phyloP scores from a whole-genome alignment of 2,888 invertebrate species.

The Malthinus seriepunctatus region DNA sequence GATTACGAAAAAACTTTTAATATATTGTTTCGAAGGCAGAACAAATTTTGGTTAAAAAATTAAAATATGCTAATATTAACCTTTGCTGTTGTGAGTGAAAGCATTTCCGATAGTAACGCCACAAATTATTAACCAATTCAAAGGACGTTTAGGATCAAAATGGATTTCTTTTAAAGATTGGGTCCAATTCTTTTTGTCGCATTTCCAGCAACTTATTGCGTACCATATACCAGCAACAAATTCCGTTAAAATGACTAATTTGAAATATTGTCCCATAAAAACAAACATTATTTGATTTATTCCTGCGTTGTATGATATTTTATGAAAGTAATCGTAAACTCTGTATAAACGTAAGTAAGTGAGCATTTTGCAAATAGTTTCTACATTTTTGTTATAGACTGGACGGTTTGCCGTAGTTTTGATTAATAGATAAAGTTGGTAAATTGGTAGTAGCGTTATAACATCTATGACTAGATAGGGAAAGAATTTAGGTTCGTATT shows the following conservation, averaged over 20 bases:
- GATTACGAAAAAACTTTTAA: no score
- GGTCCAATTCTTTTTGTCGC: constrained; percentile 23
- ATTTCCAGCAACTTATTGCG: constrained; percentile 12
- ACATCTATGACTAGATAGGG: constrained; percentile 17
- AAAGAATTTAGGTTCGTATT: constrained; percentile 18
- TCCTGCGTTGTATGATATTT: constrained; percentile 15
- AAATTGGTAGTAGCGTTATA: constrained; percentile 27
- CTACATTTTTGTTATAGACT: constrained; percentile 4
- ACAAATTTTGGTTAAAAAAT: no score
- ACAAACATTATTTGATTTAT: constrained; percentile 18
- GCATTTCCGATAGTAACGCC: constrained; percentile 12
- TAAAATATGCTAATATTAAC: no score
- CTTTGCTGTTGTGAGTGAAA: constrained; percentile 21
- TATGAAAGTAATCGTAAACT: constrained; percentile 17
- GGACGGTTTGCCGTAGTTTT: constrained; percentile 16
- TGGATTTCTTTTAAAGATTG: constrained; percentile 4
- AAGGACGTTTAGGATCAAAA: constrained; percentile 11
- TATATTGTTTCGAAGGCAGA: no score
- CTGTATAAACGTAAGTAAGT: constrained; percentile 12
- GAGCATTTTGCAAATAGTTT: constrained; percentile 2
- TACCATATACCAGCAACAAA: constrained; percentile 27
- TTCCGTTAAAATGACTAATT: constrained; percentile 21
- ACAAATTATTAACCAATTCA: constrained; percentile 24
- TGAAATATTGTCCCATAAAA: constrained; percentile 16
- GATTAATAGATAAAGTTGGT: constrained; percentile 24